These are phyloP conservation scores for Zophobas morio DNA, from an alignment of 1,140 invertebrate genomes.

Conservation along the genomic window DNA sequence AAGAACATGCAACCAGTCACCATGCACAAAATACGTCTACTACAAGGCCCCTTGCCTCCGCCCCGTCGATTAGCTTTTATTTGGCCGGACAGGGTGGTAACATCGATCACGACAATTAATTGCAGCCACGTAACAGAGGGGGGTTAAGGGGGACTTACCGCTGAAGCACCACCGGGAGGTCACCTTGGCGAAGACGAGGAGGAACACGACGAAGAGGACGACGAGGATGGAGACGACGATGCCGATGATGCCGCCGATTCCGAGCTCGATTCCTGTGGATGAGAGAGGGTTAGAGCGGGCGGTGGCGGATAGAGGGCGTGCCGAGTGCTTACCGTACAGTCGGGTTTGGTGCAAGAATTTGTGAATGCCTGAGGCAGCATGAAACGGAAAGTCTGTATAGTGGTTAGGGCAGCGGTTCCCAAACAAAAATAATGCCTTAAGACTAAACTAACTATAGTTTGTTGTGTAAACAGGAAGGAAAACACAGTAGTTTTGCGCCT, in stretches of 20 bases:
- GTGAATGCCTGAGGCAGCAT: constrained; percentile 57
- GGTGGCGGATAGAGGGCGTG: not conserved
- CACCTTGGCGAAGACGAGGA: constrained; percentile 82
- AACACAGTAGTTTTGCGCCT: too few relatives aligned
- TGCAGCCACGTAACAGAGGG: constrained; percentile 38
- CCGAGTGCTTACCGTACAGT: constrained; percentile 53
- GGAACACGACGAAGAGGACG: constrained; percentile 75
- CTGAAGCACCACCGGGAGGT: constrained; percentile 88
- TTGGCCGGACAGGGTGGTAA: not conserved
- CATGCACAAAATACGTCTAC: constrained; percentile 9
- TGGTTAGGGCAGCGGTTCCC: too few relatives aligned
- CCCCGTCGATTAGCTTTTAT: constrained; percentile 52
- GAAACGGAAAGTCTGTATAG: constrained; percentile 28
- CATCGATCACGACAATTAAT: constrained; percentile 30
- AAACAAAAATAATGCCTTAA: too few relatives aligned
- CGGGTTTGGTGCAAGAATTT: constrained; percentile 56
- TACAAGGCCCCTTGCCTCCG: constrained; percentile 47
- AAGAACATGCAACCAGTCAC: constrained; percentile 15
- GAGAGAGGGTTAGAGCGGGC: not conserved
- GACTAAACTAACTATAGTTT: not conserved
- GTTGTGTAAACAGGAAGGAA: not conserved
- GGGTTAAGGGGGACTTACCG: constrained; percentile 73
- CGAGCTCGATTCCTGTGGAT: constrained; percentile 75
- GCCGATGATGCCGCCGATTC: constrained; percentile 81
- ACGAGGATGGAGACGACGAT: constrained; percentile 80